A percentile compares a stretch with the other conserved stretches of the same genome.
These are phyloP conservation scores for Dorcus hopei DNA, from an alignment of 2,888 invertebrate species.

Conservation along the genomic window DNA sequence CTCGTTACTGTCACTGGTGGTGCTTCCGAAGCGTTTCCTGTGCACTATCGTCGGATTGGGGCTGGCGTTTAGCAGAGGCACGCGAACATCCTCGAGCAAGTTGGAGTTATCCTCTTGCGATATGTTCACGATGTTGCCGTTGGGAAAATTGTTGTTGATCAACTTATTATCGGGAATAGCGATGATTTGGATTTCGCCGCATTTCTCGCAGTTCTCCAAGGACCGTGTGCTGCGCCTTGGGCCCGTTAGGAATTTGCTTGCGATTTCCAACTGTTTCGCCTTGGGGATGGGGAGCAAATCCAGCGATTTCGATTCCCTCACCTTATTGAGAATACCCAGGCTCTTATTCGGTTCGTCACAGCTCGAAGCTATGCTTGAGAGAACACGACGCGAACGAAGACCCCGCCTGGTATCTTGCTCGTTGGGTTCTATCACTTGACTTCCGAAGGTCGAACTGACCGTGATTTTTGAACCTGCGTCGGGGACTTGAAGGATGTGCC, in stretches of 20 bases:
- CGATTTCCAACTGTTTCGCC: conserved; percentile 21
- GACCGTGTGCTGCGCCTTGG: conserved; percentile 40
- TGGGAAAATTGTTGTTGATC: conserved; percentile 56
- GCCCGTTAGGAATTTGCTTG: conserved; percentile 22
- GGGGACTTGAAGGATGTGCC: conserved; percentile 53
- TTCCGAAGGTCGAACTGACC: conserved; percentile 49
- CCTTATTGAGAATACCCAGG: conserved; percentile 40
- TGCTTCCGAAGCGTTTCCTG: conserved; percentile 39
- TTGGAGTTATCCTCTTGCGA: conserved; percentile 38
- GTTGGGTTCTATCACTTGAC: conserved; percentile 39
- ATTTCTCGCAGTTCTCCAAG: conserved; percentile 53
- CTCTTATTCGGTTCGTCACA: conserved; percentile 53
- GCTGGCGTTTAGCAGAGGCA: conserved; percentile 45
- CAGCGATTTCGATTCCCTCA: conserved; percentile 63
- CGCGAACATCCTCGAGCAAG: conserved; percentile 47
- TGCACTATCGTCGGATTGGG: conserved; percentile 37
- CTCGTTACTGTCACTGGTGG: conserved; percentile 41
- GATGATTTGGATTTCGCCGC: conserved; percentile 45
- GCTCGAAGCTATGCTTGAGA: conserved; percentile 67
- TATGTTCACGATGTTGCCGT: conserved; percentile 52
- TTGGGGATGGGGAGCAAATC: conserved; percentile 57
- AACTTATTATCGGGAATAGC: conserved; percentile 50
- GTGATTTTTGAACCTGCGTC: conserved; percentile 53
- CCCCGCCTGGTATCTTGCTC: conserved; percentile 30
- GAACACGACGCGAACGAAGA: conserved; percentile 51